Percentiles rank a stretch among this genome's conserved stretches.
phyloP scores from a whole-genome alignment of 2,113 vertebrate species.

The Neofelis nebulosa region DNA sequence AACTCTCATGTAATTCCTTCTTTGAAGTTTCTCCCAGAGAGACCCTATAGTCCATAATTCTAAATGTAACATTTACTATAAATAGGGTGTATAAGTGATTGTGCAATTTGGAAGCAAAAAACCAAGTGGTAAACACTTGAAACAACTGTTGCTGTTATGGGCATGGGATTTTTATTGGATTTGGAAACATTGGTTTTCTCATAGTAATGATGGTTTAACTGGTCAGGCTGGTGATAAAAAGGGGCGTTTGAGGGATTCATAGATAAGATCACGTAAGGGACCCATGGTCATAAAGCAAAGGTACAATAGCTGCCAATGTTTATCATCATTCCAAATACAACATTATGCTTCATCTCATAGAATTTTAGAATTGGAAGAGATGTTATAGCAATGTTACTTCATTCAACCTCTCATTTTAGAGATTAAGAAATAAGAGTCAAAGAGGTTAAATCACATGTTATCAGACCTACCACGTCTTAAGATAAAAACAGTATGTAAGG shows the following conservation, averaged over 20 bases:
- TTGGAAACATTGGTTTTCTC: neutral
- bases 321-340: neutral
- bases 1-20: neutral
- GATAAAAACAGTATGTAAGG: neutral
- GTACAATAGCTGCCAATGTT: neutral
- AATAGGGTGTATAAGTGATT: neutral
- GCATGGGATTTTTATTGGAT: neutral
- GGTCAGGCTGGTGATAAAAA: neutral
- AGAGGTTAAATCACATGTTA: neutral
- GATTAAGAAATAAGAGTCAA: constrained; percentile 37
- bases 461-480: neutral
- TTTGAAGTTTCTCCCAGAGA: neutral
- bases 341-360: neutral
- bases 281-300: neutral
- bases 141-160: neutral
- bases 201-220: neutral
- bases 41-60: neutral
- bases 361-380: constrained; percentile 18
- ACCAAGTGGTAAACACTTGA: neutral
- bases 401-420: neutral
- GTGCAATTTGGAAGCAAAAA: neutral
- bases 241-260: neutral
- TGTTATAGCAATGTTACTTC: neutral
- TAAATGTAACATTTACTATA: neutral
- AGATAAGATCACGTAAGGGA: neutral